A percentile compares a stretch with the other conserved stretches of the same genome.
Conservation (phyloP, 1,140 invertebrate genomes). For the Apis cerana region DNA sequence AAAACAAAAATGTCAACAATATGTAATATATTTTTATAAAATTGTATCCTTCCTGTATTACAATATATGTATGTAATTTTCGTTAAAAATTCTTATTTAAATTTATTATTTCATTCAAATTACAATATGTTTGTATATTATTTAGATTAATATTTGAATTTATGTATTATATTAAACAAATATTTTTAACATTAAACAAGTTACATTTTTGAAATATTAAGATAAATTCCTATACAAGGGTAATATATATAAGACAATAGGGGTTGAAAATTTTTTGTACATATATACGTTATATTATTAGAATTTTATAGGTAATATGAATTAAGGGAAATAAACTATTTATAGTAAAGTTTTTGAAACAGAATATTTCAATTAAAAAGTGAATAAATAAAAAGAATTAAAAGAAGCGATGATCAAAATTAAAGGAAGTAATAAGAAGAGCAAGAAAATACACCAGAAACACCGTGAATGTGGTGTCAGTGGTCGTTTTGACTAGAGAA, state of each 20-base stretch:
- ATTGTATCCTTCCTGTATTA: background rate
- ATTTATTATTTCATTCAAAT: background rate
- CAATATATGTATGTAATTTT: background rate
- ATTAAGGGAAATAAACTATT: background rate
- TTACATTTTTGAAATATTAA: background rate
- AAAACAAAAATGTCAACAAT: slow-evolving; percentile 18
- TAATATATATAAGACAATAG: background rate
- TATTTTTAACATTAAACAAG: background rate
- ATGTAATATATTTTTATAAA: background rate
- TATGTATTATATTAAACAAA: background rate
- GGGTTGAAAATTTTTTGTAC: background rate
- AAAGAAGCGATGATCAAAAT: background rate
- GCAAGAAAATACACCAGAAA: slow-evolving; percentile 6
- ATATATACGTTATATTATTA: too few species aligned
- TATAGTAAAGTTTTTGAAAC: background rate
- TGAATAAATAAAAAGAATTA: background rate
- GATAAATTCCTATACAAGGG: background rate
- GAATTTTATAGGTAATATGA: background rate
- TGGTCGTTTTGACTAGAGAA: slow-evolving; percentile 50
- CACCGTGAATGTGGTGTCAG: slow-evolving; percentile 39
- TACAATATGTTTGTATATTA: background rate
- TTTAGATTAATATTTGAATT: background rate
- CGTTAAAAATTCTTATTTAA: too few species aligned
- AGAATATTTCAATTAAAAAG: background rate
- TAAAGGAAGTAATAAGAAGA: background rate